These are phyloP conservation scores for Oreocharis arfaki DNA, from an alignment of 2,113 vertebrate species.

Conservation along the genomic window DNA sequence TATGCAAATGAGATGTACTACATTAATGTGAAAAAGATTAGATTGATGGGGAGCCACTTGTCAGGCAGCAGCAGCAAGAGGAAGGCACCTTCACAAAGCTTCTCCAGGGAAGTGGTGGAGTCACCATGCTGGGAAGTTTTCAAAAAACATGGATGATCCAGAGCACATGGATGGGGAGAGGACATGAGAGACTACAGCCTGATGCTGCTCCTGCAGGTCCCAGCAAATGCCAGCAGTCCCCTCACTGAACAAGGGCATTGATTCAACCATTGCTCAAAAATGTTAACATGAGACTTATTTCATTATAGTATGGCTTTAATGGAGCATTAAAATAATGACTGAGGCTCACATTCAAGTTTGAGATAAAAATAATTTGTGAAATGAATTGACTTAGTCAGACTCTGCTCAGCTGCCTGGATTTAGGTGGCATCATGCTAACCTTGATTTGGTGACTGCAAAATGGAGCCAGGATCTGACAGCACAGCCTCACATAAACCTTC, in stretches of 20 bases:
- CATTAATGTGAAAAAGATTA: not conserved
- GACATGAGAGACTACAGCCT: not conserved
- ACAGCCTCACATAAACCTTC: not conserved
- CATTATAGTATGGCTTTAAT: not conserved
- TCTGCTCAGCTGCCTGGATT: not conserved
- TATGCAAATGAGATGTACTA: not conserved
- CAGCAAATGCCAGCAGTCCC: not conserved
- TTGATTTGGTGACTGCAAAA: not conserved
- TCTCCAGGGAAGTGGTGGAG: not conserved
- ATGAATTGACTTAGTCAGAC: not conserved
- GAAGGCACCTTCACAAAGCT: not conserved
- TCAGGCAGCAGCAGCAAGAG: not conserved
- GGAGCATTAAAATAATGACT: not conserved
- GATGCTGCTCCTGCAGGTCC: not conserved
- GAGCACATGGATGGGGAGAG: rapidly evolving
- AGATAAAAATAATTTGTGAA: not conserved
- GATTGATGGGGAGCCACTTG: not conserved
- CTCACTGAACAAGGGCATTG: not conserved
- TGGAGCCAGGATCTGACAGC: not conserved
- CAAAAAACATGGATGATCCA: not conserved
- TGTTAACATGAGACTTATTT: not conserved
- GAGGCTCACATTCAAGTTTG: not conserved
- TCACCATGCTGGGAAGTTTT: not conserved
- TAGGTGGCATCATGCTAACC: not conserved
- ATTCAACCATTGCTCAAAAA: not conserved